phyloP scores from a whole-genome alignment of 1,140 invertebrate genomes.

The Brachystomella parvula region DNA sequence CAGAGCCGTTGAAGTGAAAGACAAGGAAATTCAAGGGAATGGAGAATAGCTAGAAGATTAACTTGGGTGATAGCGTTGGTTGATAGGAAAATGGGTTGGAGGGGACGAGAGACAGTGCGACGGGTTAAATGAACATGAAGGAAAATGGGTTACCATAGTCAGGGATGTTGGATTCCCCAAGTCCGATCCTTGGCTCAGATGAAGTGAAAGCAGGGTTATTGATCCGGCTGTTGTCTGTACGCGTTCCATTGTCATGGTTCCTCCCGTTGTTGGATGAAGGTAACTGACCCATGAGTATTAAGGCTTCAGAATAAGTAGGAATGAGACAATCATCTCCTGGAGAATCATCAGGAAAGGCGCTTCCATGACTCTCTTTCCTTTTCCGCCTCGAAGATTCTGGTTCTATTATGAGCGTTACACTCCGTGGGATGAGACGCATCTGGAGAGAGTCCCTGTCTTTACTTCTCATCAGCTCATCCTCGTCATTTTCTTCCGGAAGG shows the following conservation, averaged over 20 bases:
- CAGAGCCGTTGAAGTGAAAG: neutral
- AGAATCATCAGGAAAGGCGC: neutral
- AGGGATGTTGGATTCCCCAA: neutral
- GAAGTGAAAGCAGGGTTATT: neutral
- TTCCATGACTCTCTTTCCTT: neutral
- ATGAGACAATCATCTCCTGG: constrained; percentile 8
- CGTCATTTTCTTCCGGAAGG: neutral
- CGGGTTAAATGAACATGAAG: neutral
- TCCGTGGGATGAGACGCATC: neutral
- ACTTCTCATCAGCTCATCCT: neutral
- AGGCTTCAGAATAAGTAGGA: constrained; percentile 55
- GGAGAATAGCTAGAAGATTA: neutral
- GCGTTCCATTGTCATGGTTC: constrained; percentile 46
- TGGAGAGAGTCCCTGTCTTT: neutral
- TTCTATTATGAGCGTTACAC: constrained; percentile 14
- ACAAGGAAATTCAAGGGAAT: neutral
- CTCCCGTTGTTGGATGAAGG: constrained; percentile 37
- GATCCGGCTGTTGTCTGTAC: constrained; percentile 50
- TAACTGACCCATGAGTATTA: constrained; percentile 52
- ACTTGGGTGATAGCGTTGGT: neutral
- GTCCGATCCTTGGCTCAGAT: too few relatives aligned
- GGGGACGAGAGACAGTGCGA: constrained; percentile 47
- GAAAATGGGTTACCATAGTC: neutral
- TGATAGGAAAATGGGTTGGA: constrained; percentile 45
- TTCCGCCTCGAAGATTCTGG: neutral